Evolutionary conservation across 2,888 invertebrate genomes (phyloP).

Genomic region (Drosophila merina): DNA sequence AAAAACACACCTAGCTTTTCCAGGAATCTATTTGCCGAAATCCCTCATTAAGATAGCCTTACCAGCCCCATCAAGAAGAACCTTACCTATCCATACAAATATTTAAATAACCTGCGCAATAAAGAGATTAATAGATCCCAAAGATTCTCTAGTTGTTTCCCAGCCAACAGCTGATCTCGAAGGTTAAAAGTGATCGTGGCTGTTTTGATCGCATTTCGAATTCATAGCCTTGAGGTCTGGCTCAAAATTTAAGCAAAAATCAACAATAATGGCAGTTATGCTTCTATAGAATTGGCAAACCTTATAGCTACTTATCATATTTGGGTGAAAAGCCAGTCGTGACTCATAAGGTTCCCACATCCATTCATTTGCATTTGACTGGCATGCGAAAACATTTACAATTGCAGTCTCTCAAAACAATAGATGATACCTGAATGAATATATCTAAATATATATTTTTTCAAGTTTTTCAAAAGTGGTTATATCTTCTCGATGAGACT

Average conservation of each 20-base stretch:
- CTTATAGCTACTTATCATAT: conserved; percentile 36
- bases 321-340: conserved; percentile 32
- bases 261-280: conserved; percentile 25
- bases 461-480: conserved; percentile 16
- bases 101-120: conserved; percentile 12
- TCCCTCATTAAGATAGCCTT: neutral
- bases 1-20: neutral
- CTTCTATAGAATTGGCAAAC: conserved; percentile 27
- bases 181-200: conserved; percentile 38
- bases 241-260: conserved; percentile 17
- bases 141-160: conserved; percentile 5
- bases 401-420: conserved; percentile 53
- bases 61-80: no score
- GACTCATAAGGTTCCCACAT: conserved; percentile 44
- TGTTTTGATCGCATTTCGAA: conserved; percentile 21
- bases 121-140: neutral
- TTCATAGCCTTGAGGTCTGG: conserved; percentile 29
- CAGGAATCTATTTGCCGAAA: neutral
- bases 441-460: conserved; percentile 6
- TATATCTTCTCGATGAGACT: conserved; percentile 11
- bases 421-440: conserved; percentile 29
- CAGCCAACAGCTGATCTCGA: conserved; percentile 25
- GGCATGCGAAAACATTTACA: conserved; percentile 64
- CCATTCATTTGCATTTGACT: conserved; percentile 52
- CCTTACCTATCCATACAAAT: neutral